phyloP scores from a whole-genome alignment of 2,888 invertebrate species.

The Mactromeris polynyma region DNA sequence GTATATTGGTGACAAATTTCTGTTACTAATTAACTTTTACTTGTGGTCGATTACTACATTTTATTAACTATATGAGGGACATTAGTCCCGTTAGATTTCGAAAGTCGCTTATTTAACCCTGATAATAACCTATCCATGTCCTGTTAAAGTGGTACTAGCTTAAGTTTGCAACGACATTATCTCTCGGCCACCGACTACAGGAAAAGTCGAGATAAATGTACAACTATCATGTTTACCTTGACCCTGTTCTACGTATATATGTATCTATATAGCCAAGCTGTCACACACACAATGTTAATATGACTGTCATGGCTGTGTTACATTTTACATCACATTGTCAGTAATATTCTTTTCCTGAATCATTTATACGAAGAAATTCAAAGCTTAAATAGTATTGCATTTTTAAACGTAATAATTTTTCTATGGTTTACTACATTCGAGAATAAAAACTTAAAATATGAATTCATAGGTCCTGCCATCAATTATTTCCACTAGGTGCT shows the following conservation, averaged over 20 bases:
- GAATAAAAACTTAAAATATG: too few species aligned
- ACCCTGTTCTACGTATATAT: conserved; percentile 18
- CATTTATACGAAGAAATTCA: too few species aligned
- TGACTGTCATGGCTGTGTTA: neutral
- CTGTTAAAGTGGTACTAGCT: neutral
- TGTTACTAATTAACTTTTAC: neutral
- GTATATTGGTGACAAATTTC: too few species aligned
- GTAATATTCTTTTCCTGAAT: neutral
- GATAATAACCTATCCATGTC: neutral
- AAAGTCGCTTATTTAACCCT: neutral
- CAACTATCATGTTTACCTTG: conserved; percentile 20
- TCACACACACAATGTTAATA: neutral
- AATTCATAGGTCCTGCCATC: too few species aligned
- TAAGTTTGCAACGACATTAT: conserved; percentile 5
- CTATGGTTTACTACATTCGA: too few species aligned
- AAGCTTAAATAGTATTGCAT: too few species aligned
- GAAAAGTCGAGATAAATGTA: conserved; percentile 7
- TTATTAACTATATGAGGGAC: neutral
- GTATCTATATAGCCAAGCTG: neutral
- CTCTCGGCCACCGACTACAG: neutral
- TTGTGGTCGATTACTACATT: neutral
- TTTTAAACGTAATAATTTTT: too few species aligned
- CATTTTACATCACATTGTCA: neutral
- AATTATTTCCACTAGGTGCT: too few species aligned
- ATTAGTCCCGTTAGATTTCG: neutral